Conservation (phyloP, 2,113 vertebrate species). For the Menidia beryllina region DNA sequence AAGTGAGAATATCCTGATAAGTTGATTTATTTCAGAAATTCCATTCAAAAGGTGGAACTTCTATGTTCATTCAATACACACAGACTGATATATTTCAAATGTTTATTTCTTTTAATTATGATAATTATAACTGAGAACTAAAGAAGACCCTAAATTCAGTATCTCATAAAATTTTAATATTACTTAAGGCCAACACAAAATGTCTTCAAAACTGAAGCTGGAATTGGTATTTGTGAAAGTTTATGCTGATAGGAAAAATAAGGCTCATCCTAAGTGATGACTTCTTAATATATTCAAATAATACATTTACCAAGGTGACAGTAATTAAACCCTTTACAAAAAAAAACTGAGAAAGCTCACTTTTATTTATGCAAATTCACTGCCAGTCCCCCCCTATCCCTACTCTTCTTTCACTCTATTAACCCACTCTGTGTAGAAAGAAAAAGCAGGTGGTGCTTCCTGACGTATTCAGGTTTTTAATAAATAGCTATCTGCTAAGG, state of each 20-base stretch:
- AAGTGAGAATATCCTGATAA: no score
- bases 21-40: no score
- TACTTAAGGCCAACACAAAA: no score
- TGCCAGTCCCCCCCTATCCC: slow-evolving; percentile 32
- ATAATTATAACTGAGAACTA: no score
- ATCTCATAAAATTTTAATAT: no score
- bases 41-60: no score
- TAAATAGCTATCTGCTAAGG: slow-evolving; percentile 22
- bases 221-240: not conserved
- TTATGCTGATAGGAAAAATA: no score
- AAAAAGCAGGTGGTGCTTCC: slow-evolving; percentile 20
- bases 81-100: no score
- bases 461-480: slow-evolving; percentile 29
- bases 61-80: no score
- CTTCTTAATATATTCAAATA: not conserved
- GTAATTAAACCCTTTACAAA: slow-evolving; percentile 7
- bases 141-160: no score
- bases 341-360: slow-evolving; percentile 20
- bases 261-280: not conserved
- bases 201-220: no score
- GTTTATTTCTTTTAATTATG: no score
- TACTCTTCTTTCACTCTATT: not conserved
- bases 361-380: slow-evolving; percentile 27
- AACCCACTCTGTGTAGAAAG: not conserved
- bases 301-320: slow-evolving; percentile 10